Evolutionary conservation across 2,797 vertebrate species (phyloP), one percentile per base, ranked within the genome.

Genomic region (Linurgus olivaceus): DNA sequence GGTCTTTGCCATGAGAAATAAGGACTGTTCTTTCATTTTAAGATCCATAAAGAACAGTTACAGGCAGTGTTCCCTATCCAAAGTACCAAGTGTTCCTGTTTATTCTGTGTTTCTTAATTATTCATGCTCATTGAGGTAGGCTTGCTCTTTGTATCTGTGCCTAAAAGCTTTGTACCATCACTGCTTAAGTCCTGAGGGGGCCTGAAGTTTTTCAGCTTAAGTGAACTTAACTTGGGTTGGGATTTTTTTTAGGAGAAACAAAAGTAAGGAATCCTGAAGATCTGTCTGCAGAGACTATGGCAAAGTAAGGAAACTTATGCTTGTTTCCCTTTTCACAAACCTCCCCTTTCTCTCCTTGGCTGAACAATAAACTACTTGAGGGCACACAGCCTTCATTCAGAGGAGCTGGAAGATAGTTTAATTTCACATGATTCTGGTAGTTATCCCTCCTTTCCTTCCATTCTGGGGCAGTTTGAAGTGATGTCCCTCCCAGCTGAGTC

Each of bases 271-370:
- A 99, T 96, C 97, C 98, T 52, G 99, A 99, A 80, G 99, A 99
- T 94, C 98, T 99, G 19, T 99, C 99, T 82, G 99, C 99, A 90
- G 99, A 99, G 97, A 99, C 99, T 7, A 99, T 99, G 99, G 98
- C 99, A 38, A 99, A 98, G 99, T 99, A 98, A 98, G 98, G 97
- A 91, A 65, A 57, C 24, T 87, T 70, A 25, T 17, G 11, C 35
- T 89, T 3, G 0, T 62, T 94, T 88, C 35, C 26, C 51, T 50
- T 92, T 72, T 58, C 47, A 35, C 57, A 88, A 73, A 82, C 18
- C 23, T 61, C 51, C 51, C 5, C 73, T 90, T 50, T 73, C 62
- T 87, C 58, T 33, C 51, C 29, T 42, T 79, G 38, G 20, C 20
- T 37, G 73, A 77, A 15, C 31, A 25, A 4, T 78, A 67, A 91